Conservation (phyloP, 2,113 vertebrate genomes). For the Tylochromis polylepis region DNA sequence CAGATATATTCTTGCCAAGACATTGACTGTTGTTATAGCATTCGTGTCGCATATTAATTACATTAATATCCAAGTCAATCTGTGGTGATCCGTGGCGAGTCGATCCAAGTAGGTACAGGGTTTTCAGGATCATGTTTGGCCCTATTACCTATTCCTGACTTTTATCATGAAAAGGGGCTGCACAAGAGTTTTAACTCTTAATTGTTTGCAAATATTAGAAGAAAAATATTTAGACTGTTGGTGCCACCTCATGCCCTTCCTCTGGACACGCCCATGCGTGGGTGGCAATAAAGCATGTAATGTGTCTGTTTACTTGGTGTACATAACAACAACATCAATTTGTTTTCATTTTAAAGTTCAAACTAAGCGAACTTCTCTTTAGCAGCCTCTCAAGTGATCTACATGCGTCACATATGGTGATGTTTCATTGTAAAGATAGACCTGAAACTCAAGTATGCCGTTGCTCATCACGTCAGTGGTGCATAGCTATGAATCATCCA, state of each 20-base stretch:
- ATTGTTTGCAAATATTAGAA: not conserved
- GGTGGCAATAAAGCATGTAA: not conserved
- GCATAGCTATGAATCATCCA: constrained; percentile 47
- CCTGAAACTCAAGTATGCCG: not conserved
- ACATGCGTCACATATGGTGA: not conserved
- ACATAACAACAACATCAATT: not conserved
- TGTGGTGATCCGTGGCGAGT: fast-evolving
- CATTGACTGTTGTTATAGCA: fast-evolving
- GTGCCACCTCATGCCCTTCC: not conserved
- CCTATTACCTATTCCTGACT: not conserved
- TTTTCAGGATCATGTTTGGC: not conserved
- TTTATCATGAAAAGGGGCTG: not conserved
- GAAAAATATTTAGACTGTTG: not conserved
- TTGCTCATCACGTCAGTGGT: not conserved
- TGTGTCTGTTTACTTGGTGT: not conserved
- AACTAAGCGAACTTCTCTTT: not conserved
- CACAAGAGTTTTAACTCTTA: not conserved
- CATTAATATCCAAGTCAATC: not conserved
- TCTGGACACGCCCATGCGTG: not conserved
- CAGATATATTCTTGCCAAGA: not conserved
- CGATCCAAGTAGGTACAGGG: not conserved
- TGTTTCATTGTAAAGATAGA: not conserved
- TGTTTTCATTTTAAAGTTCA: not conserved
- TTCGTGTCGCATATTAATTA: not conserved
- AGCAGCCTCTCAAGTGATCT: not conserved